A percentile compares a stretch with the other conserved stretches of the same genome.
phyloP scores from a whole-genome alignment of 2,113 vertebrate species.

The Salvelinus fontinalis region DNA sequence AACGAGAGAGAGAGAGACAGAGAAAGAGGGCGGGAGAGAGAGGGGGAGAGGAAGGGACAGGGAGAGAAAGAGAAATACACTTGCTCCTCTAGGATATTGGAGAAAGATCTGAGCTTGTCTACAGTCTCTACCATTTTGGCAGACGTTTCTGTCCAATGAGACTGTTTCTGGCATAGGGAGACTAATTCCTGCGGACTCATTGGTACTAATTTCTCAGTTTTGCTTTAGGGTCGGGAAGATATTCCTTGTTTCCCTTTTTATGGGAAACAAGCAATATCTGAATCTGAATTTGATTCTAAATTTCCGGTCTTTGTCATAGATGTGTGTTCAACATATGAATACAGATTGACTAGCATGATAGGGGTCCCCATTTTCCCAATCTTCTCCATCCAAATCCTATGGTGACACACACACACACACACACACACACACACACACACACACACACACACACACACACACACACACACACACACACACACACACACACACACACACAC shows the following conservation, averaged over 20 bases:
- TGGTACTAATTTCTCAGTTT: background rate
- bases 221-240: constrained; percentile 7
- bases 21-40: no score
- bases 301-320: constrained; percentile 34
- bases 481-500: constrained; percentile 35
- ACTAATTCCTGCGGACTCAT: no score
- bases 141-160: background rate
- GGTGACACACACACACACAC: constrained; percentile 23
- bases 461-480: constrained; percentile 2
- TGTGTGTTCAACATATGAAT: constrained; percentile 48
- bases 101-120: no score
- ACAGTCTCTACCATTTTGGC: background rate
- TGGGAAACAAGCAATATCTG: no score
- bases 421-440: constrained; percentile 24
- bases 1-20: no score
- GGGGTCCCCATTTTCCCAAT: constrained; percentile 18
- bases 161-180: background rate
- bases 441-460: constrained; percentile 23
- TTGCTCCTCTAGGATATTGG: no score
- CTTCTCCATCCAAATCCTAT: constrained; percentile 14
- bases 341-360: constrained; percentile 43
- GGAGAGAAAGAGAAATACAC: no score
- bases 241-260: constrained; percentile 2
- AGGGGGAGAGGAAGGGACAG: no score
- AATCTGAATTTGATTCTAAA: background rate